Percentiles rank a stretch among this genome's conserved stretches.
These are phyloP conservation scores for Chaenocephalus aceratus DNA, from an alignment of 2,113 vertebrate genomes.

Conservation along the genomic window DNA sequence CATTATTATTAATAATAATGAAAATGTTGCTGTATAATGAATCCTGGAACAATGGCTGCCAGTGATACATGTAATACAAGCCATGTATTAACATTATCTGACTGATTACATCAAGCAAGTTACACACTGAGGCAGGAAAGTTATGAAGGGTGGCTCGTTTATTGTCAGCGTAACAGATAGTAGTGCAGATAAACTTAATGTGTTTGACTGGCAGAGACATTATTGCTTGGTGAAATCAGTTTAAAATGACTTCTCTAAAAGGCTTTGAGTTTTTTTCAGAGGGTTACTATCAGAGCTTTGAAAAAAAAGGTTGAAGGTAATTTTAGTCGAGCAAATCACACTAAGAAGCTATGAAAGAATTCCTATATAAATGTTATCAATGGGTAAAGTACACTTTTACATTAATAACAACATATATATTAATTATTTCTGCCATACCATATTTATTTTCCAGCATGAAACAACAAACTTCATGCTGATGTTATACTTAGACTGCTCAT, in stretches of 20 bases:
- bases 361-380: not conserved
- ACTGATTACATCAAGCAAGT: conserved; percentile 51
- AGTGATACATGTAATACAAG: conserved; percentile 65
- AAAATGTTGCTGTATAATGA: conserved; percentile 42
- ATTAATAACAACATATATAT: too few relatives aligned
- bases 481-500: not conserved
- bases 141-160: conserved; percentile 44
- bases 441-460: not conserved
- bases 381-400: too few relatives aligned
- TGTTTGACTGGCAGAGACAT: conserved; percentile 61
- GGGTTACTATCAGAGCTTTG: too few relatives aligned
- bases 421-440: too few relatives aligned
- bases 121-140: conserved; percentile 37
- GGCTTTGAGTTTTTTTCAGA: too few relatives aligned
- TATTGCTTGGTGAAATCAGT: conserved; percentile 60
- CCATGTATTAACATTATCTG: conserved; percentile 63
- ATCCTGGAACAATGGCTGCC: conserved; percentile 38
- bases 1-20: conserved; percentile 64
- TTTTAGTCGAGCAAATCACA: not conserved
- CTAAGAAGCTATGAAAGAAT: not conserved
- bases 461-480: not conserved
- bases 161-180: conserved; percentile 56
- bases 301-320: not conserved
- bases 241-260: conserved; percentile 16
- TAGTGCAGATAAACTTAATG: conserved; percentile 59